A percentile compares a stretch with the other conserved stretches of the same genome.
phyloP scores from a whole-genome alignment of 2,113 vertebrate genomes.

The Erythrocebus patas region DNA sequence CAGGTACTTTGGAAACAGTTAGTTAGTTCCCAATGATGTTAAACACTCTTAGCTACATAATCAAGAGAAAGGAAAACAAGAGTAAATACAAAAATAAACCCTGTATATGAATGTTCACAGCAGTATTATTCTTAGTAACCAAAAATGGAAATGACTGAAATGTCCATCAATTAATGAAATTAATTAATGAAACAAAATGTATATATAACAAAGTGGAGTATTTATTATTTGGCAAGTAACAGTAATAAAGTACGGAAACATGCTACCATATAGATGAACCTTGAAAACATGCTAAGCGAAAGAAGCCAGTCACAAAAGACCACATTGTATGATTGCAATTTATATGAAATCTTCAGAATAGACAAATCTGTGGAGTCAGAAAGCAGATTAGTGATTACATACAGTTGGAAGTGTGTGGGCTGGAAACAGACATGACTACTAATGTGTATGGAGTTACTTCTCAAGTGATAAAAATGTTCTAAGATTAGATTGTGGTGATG shows the following conservation, averaged over 20 bases:
- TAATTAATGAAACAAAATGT: not conserved
- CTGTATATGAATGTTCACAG: not conserved
- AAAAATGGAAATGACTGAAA: not conserved
- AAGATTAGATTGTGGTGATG: not conserved
- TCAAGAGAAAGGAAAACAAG: not conserved
- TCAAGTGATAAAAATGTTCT: not conserved
- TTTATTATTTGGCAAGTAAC: not conserved
- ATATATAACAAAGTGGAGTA: not conserved
- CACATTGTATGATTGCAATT: not conserved
- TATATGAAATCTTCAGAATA: not conserved
- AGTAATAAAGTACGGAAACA: not conserved
- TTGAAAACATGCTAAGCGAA: not conserved
- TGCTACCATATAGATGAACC: not conserved
- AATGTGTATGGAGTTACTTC: not conserved
- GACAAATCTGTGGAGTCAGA: not conserved
- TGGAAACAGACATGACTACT: not conserved
- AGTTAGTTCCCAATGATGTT: not conserved
- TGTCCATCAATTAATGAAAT: not conserved
- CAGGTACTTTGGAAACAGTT: not conserved
- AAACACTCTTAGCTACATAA: not conserved
- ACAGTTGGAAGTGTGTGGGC: not conserved
- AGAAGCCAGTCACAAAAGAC: not conserved
- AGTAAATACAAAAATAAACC: not conserved
- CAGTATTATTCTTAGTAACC: not conserved
- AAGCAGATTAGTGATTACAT: not conserved